A percentile compares a stretch with the other conserved stretches of the same genome.
Conservation (phyloP, 1,140 invertebrate species). For the Penaeus indicus region DNA sequence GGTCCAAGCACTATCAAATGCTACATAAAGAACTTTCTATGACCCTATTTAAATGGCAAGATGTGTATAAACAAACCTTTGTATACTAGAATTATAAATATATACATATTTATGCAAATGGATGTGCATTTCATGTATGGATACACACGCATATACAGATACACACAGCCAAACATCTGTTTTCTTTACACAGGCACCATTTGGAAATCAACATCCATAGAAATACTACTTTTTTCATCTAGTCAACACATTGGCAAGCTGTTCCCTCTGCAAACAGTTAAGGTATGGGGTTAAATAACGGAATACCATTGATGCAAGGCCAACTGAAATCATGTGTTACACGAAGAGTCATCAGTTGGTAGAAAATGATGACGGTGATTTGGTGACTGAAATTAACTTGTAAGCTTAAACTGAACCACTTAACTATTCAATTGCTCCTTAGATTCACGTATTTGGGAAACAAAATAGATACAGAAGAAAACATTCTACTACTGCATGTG, state of each 20-base stretch:
- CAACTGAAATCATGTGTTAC: constrained; percentile 21
- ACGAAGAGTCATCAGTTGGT: not conserved
- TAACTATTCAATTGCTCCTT: no score
- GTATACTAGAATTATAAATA: constrained; percentile 40
- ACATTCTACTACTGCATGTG: no score
- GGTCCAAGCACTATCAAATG: not conserved
- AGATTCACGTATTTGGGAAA: no score
- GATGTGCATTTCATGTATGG: constrained; percentile 4
- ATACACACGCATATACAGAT: constrained; percentile 15
- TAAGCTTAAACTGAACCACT: no score
- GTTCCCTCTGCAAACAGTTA: no score
- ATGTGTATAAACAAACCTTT: constrained; percentile 37
- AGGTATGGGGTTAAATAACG: not conserved
- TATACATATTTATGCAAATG: constrained; percentile 40
- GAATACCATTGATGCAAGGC: constrained; percentile 51
- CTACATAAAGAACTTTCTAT: constrained; percentile 23
- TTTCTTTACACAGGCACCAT: constrained; percentile 37
- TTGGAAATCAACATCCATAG: constrained; percentile 13
- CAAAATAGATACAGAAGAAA: no score
- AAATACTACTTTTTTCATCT: not conserved
- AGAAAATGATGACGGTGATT: no score
- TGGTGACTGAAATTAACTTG: no score
- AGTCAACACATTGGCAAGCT: no score
- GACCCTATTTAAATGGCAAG: constrained; percentile 31
- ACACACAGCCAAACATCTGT: not conserved